Evolutionary conservation across 2,888 invertebrate species (phyloP), one percentile per base, ranked within the genome.

Genomic region (Melanotus villosus): DNA sequence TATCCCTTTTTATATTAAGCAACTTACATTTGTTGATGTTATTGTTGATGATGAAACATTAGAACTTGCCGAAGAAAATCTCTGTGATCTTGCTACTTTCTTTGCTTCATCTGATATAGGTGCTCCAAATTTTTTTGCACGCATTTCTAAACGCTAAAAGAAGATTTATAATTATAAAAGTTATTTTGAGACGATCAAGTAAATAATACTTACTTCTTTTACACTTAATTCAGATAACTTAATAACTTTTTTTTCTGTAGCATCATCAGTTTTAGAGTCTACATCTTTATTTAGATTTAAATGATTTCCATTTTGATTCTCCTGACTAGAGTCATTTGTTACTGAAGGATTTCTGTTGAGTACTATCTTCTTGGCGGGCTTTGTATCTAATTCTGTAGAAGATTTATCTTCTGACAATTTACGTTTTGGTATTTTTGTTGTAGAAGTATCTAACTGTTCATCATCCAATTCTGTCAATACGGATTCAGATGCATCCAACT

Each of bases 71-170:
- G 41, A n/a, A 30, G 89, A 89, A 85, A 93, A 93, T 76, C 93
- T 86, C 73, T 90, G 90, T 70, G 90, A 90, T 73, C 93, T 87
- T 0, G 89, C 92, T 80, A 89, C 88, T 80, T 91, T 92, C 72
- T 89, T 89, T 1, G 90, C 90, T 68, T 88, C 86, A 52, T 88
- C 89, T 58, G 89, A 83, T 23, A 77, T 54, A 10, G 90, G 88
- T 30, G 91, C 85, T 2, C 94, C 94, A 86, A 95, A 95, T 78
- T 94, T 90, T 78, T 93, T 93, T 1, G 94, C 94, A 77, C 95
- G 88, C 88, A 93, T 87, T 82, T 93, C 93, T 65, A 94, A 80
- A 71, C 91, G 88, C 87, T 88, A 77, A 76, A 73, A 76, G 19
- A 4, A n/a, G 1, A 14, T 34, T 34, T 73, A 77, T 65, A 41